phyloP scores from a whole-genome alignment of 2,888 invertebrate species.

The Xestoiulus laeticollis region DNA sequence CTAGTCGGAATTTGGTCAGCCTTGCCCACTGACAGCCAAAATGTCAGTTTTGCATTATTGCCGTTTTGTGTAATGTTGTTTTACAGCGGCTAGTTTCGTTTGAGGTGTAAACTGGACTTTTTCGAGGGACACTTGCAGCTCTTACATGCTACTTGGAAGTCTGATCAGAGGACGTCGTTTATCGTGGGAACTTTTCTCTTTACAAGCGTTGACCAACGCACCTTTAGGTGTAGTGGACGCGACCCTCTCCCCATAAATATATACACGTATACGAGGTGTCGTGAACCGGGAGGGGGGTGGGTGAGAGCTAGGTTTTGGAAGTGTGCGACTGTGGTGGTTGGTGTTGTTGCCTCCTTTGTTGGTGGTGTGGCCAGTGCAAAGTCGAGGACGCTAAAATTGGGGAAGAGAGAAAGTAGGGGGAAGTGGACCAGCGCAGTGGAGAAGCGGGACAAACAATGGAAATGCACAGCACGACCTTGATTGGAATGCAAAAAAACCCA shows the following conservation, averaged over 20 bases:
- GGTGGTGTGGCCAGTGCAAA: not conserved
- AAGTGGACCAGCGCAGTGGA: conserved; percentile 37
- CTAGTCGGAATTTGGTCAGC: conserved; percentile 19
- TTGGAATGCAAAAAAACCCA: conserved; percentile 35
- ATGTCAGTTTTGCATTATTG: not conserved
- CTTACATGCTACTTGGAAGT: not conserved
- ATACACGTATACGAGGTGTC: not conserved
- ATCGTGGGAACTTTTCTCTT: not conserved
- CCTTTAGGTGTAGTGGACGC: not conserved
- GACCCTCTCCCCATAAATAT: not conserved
- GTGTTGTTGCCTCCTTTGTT: conserved; percentile 3
- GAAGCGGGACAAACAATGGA: conserved; percentile 34
- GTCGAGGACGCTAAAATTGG: conserved; percentile 25
- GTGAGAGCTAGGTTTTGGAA: not conserved
- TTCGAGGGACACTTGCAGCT: not conserved
- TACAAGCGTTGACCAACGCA: not conserved
- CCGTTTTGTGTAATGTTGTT: not conserved
- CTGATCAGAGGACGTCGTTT: not conserved
- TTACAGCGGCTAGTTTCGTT: not conserved
- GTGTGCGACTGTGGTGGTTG: not conserved
- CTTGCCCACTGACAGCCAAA: conserved; percentile 13
- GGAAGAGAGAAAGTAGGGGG: conserved; percentile 32
- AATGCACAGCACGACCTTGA: conserved; percentile 6
- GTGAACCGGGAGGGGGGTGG: not conserved
- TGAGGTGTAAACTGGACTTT: not conserved